Base-by-base conservation (phyloP, 2,797 vertebrate genomes). In the Eptatretus atami region DNA sequence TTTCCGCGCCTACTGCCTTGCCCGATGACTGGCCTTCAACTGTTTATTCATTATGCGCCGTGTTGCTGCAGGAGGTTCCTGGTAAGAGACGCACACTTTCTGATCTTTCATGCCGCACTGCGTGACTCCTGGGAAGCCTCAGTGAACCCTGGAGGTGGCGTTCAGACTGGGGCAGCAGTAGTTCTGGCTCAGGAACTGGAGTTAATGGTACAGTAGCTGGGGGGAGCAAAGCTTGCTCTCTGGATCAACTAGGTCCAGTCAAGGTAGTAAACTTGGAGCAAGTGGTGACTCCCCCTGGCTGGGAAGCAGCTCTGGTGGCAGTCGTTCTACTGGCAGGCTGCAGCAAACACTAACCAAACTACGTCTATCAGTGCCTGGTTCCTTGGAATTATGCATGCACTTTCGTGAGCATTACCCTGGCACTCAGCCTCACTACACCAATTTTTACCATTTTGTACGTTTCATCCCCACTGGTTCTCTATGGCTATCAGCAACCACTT, bases 361-460 rank as follows among this genome's bases (percentile, higher is more conserved):
- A 98, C 92, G 66, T 98, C 92, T 1, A 80, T 98, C 53, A 98
- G 92, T 10, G 90, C 90, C 90, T 65, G 96, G 92, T 68, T 88
- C 92, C 82, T 96, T 65, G 95, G 87, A 72, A 96, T 24, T 61
- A 61, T 24, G 57, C 57, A 24, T n/a, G 15, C 57, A n/a, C 15
- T 61, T n/a, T n/a, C 57, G 24, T 61, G 57, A n/a, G 24, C 57
- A 60, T 15, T 25, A 60, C 55, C 55, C 55, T 15, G 15, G 24
- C 10, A n/a, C 15, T n/a, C 57, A 61, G 15, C 57, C 11, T n/a
- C 57, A 61, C 15, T 24, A 61, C 15, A n/a, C 57, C 57, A 24
- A 61, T 9, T 61, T 61, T 61, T 61, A 61, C 57, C 57, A 61
- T 24, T 24, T n/a, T 24, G 15, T n/a, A n/a, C 15, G n/a, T 6